Percentiles rank a stretch among this genome's conserved stretches.
Evolutionary conservation across 2,888 invertebrate genomes (phyloP).

Genomic region (Frankliniella intonsa): DNA sequence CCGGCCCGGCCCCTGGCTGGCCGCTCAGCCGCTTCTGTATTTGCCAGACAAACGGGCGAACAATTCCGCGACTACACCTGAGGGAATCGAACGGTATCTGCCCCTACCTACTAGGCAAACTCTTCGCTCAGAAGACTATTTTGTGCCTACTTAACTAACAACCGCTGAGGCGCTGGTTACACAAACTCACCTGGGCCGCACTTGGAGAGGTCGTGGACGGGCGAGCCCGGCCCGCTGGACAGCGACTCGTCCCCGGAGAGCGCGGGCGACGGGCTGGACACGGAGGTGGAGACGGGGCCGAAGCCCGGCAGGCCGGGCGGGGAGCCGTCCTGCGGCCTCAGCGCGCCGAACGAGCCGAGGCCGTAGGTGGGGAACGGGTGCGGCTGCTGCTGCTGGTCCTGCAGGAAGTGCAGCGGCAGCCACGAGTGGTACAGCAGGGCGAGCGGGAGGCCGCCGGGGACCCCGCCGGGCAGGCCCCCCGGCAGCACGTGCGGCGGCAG

Average conservation of each 20-base stretch:
- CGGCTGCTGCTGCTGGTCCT: background rate
- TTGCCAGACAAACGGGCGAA: too few species aligned
- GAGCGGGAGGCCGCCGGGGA: background rate
- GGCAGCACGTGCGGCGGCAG: background rate
- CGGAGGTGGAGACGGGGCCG: background rate
- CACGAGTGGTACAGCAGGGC: conserved; percentile 15
- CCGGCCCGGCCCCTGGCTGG: too few species aligned
- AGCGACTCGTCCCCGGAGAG: conserved; percentile 14
- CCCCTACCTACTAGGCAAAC: background rate
- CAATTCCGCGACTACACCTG: too few species aligned
- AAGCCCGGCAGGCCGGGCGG: background rate
- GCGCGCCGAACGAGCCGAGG: background rate
- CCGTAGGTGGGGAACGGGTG: background rate
- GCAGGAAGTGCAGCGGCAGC: conserved; percentile 17
- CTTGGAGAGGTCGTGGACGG: conserved; percentile 5
- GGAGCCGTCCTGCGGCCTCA: background rate
- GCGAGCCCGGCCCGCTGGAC: background rate
- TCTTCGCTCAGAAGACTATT: background rate
- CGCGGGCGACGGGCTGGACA: background rate
- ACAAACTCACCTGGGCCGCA: background rate
- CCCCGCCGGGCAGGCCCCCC: background rate
- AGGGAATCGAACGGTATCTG: too few species aligned
- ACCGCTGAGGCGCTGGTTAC: background rate
- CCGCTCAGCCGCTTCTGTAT: too few species aligned
- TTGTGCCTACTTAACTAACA: background rate